Conservation (phyloP, 53 echinoderm and acorn worm species). For the Pentamera pediparva region DNA sequence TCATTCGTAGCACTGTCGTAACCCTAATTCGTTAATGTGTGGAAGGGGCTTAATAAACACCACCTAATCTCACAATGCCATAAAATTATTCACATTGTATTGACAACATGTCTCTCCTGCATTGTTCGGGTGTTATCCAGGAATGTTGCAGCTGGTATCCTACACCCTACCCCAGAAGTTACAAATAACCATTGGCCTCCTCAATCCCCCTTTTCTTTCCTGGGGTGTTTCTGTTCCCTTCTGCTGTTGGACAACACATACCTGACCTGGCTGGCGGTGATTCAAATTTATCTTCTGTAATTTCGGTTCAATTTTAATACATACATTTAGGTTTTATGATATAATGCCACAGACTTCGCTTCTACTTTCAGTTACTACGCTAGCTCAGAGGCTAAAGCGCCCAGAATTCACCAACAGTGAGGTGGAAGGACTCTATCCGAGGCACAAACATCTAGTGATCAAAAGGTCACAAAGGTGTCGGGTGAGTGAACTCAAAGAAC, state of each 20-base stretch:
- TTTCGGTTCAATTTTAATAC: too few species aligned
- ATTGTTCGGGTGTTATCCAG: too few species aligned
- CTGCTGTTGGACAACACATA: neutral
- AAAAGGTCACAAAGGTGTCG: constrained; percentile 95
- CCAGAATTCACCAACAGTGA: constrained; percentile 54
- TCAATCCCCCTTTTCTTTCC: too few species aligned
- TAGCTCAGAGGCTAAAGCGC: constrained; percentile 70
- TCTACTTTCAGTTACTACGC: constrained; percentile 56
- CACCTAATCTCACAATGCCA: too few species aligned
- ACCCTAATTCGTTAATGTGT: too few species aligned
- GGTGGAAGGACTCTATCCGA: constrained; percentile 74
- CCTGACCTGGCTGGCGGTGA: neutral
- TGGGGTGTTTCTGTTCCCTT: neutral
- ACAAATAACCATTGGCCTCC: too few species aligned
- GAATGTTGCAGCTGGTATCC: too few species aligned
- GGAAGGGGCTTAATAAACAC: too few species aligned
- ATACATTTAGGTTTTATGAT: neutral
- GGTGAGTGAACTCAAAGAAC: constrained; percentile 79
- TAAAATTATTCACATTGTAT: too few species aligned
- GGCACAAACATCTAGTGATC: constrained; percentile 94
- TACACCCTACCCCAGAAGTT: too few species aligned
- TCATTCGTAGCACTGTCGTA: too few species aligned
- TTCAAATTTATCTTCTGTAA: neutral
- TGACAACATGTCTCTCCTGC: too few species aligned
- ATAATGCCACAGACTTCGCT: neutral